Evolutionary conservation across 2,797 vertebrate genomes (phyloP), one percentile per base, ranked within the genome.

Genomic region (Petrocephalus schoutedeni): DNA sequence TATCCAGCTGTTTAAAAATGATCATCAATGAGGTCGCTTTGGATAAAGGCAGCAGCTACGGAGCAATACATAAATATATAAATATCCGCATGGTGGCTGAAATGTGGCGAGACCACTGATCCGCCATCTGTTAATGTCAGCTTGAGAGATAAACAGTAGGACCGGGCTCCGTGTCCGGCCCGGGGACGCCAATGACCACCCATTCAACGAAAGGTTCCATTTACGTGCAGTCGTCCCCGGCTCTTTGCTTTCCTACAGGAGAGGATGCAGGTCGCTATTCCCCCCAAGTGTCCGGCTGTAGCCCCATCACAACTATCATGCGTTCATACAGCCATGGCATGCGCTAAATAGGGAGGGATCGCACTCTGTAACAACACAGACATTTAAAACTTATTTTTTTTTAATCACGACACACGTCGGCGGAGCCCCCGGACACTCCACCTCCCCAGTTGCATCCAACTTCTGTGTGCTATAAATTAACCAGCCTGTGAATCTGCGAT

Each of bases 91-190:
- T 80, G 74, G 74, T 49, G 74, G 74, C 74, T n/a, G 19, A 80
- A 80, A 80, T 49, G 41, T 80, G 74, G 74, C 74, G 74, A 80
- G 74, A 49, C 74, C 74, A 80, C 74, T 80, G 74, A 80, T 80
- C 74, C 74, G 74, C 74, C 74, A 80, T 80, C 74, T 80, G 74
- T 49, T 80, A 80, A 80, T 80, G 74, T 80, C 74, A 80, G 74
- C 74, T 80, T 80, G 74, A 19, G 74, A 49, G 41, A 49, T 49
- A 80, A 80, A 80, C 74, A 80, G 74, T 41, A 80, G 74, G 74
- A 80, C n/a, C 74, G 45, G 74, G n/a, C 36, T 49, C 74, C 41
- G 74, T 80, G 74, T 80, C 74, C 74, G 74, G 67, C 74, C 74
- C 45, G 41, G 41, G 74, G 45, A 49, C 74, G 41, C 41, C 74